A percentile compares a stretch with the other conserved stretches of the same genome.
Conservation (phyloP, 2,113 vertebrate species). For the Condylura cristata region DNA sequence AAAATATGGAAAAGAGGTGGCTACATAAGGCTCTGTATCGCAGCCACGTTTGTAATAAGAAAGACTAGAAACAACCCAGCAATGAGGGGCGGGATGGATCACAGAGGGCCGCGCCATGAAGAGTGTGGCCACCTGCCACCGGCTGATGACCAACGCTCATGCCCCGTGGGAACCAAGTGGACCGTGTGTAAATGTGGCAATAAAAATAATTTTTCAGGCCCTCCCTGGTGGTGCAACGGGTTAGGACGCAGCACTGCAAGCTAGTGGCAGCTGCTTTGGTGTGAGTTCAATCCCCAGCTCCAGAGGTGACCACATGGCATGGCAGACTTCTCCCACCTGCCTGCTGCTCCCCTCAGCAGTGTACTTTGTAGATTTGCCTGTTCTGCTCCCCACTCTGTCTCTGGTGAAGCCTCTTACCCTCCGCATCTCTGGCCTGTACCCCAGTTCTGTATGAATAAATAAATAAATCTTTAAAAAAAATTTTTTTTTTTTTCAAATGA, state of each 20-base stretch:
- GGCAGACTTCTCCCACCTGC: too few relatives aligned
- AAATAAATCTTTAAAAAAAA: not conserved
- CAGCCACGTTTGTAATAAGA: not conserved
- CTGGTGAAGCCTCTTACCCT: too few relatives aligned
- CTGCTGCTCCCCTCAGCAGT: too few relatives aligned
- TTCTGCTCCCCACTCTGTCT: too few relatives aligned
- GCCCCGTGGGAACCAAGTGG: not conserved
- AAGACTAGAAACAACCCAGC: not conserved
- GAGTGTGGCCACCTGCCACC: not conserved
- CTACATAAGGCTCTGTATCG: not conserved
- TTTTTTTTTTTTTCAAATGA: not conserved
- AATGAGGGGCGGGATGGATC: not conserved
- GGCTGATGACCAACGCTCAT: not conserved
- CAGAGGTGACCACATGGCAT: too few relatives aligned
- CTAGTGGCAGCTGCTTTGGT: too few relatives aligned
- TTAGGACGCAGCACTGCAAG: too few relatives aligned
- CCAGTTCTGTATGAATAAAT: too few relatives aligned
- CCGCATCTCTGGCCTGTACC: too few relatives aligned
- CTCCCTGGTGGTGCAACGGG: too few relatives aligned
- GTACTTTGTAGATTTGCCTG: too few relatives aligned
- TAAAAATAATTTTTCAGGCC: not conserved
- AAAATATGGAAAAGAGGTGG: not conserved
- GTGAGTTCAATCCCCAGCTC: too few relatives aligned
- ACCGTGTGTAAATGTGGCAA: not conserved
- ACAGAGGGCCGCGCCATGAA: not conserved